Evolutionary conservation across 37 sponge, comb jelly and placozoan species (phyloP), one percentile per base, ranked within the genome.

Genomic region (Chondrosia reniformis): DNA sequence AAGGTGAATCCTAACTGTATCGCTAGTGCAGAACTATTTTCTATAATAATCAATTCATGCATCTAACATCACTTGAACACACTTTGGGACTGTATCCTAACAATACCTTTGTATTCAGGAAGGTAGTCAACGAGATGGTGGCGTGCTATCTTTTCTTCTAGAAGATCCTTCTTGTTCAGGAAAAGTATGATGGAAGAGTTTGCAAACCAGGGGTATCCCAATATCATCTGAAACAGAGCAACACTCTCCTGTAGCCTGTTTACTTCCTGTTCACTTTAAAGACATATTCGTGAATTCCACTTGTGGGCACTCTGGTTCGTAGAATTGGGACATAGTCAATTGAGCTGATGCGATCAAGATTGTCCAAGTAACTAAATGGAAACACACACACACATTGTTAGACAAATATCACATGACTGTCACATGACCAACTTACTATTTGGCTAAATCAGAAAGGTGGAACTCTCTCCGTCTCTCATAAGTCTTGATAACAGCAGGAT

Each of bases 91-190:
- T n/a, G n/a, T n/a, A n/a, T n/a, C n/a, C n/a, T n/a, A n/a, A n/a
- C n/a, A n/a, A n/a, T 65, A 85, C 91, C 86, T 37, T 72, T 66
- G 63, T 82, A 90, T 10, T 79, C 83, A 22, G 91, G 91, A 63
- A 98, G 92, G 79, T 98, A 95, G 81, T 95, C 91, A 7, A 55
- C 81, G 7, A 98, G 80, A 45, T 98, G 64, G 19, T 95, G 95
- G 32, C 52, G 77, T 46, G 42, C 42, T 34, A 98, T 90, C 80
- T 98, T 98, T 73, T 98, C 95, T 24, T 87, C 89, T 32, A 98
- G 75, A 30, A 98, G 84, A 75, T 98, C 99, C 39, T 79, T 95
- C 82, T 98, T 98, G 80, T 98, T 98, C 66, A 98, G 84, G 76
- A 98, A 98, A 38, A 98, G 81, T 32, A 98, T 90, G 21, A 95